Percentiles rank a stretch among this genome's conserved stretches.
Evolutionary conservation across 2,113 vertebrate species (phyloP).

Genomic region (Sinocyclocheilus anophthalmus): DNA sequence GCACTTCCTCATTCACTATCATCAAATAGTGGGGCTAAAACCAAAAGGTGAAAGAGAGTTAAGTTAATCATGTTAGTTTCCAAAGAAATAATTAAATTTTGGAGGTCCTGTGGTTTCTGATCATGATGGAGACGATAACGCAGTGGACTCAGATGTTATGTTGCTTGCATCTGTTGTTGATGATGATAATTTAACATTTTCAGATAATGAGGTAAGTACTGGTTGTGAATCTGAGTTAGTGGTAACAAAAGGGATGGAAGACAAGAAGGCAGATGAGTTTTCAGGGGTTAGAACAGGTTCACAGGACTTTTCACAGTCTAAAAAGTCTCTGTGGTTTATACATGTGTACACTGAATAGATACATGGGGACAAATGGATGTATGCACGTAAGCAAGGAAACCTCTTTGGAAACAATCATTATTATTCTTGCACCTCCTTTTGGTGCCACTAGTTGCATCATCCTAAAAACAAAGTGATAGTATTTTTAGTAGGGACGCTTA

Average conservation of each 20-base stretch:
- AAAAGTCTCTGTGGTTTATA: not conserved
- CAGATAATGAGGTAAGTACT: not conserved
- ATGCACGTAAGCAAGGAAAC: not conserved
- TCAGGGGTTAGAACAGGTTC: slow-evolving; percentile 20
- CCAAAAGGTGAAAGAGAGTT: not conserved
- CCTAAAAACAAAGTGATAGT: not conserved
- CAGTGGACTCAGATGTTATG: slow-evolving; percentile 3
- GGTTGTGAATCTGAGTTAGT: slow-evolving; percentile 19
- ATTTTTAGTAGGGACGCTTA: not conserved
- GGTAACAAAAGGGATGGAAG: not conserved
- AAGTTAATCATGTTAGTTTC: not conserved
- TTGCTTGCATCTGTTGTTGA: slow-evolving; percentile 14
- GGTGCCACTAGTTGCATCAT: not conserved
- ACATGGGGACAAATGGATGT: too few species aligned
- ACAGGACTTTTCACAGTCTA: slow-evolving; percentile 28
- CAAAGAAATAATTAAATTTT: not conserved
- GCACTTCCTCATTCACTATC: too few species aligned
- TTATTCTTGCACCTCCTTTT: not conserved
- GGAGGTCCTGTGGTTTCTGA: not conserved
- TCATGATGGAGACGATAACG: not conserved
- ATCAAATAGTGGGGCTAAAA: too few species aligned
- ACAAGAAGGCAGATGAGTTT: slow-evolving; percentile 2
- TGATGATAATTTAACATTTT: not conserved
- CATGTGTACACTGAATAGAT: not conserved
- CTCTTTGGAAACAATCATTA: not conserved